Conservation (phyloP, 2,888 invertebrate genomes). For the Stegana nigrithorax region DNA sequence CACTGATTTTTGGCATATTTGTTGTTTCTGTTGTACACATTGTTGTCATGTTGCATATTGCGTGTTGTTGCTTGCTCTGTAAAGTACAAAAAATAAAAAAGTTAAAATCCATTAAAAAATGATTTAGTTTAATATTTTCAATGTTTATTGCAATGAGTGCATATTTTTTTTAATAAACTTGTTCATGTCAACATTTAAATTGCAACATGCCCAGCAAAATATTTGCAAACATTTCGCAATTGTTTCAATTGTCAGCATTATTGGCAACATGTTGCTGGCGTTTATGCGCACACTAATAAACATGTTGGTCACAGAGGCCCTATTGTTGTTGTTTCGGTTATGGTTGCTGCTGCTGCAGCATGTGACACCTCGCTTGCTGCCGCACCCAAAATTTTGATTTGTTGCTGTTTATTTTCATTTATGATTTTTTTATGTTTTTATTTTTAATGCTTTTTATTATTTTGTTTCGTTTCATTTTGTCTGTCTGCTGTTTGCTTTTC, state of each 20-base stretch:
- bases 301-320: too few species aligned
- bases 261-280: constrained; percentile 25
- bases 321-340: too few species aligned
- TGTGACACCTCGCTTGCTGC: constrained; percentile 28
- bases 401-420: constrained; percentile 11
- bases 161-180: constrained; percentile 40
- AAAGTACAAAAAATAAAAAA: constrained; percentile 20
- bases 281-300: neutral
- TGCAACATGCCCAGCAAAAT: constrained; percentile 13
- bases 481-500: neutral
- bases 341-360: constrained; percentile 13
- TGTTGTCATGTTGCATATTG: constrained; percentile 48
- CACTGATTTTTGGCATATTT: constrained; percentile 56
- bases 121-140: neutral
- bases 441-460: neutral
- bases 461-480: constrained; percentile 1
- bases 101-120: neutral
- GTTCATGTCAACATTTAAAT: constrained; percentile 37
- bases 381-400: constrained; percentile 40
- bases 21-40: constrained; percentile 47
- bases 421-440: neutral
- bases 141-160: too few species aligned
- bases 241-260: constrained; percentile 42
- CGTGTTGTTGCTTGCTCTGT: too few species aligned
- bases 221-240: constrained; percentile 21